These are phyloP conservation scores for Cotesia typhae DNA, from an alignment of 1,140 invertebrate species.

Conservation along the genomic window DNA sequence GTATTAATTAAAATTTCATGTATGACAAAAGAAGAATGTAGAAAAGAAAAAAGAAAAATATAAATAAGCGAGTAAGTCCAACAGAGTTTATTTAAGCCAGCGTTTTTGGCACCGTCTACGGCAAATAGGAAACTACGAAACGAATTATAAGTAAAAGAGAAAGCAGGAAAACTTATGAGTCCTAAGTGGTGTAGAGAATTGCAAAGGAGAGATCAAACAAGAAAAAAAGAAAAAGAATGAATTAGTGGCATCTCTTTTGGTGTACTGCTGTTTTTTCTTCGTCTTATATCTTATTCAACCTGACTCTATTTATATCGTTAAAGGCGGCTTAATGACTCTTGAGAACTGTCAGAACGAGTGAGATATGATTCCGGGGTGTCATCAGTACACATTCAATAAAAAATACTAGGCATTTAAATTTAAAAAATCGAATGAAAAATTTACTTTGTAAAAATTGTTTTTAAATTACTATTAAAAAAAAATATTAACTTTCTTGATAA, in stretches of 20 bases:
- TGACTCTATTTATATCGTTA: conserved; percentile 62
- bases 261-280: neutral
- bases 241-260: conserved; percentile 7
- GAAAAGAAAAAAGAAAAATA: conserved; percentile 32
- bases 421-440: neutral
- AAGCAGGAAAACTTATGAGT: conserved; percentile 36
- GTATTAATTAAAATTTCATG: conserved; percentile 2
- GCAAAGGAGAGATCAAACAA: conserved; percentile 33
- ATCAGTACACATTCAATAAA: conserved; percentile 32
- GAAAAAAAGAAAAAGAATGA: conserved; percentile 27
- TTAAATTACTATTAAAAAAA: too few relatives aligned
- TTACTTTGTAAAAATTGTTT: neutral
- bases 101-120: conserved; percentile 60
- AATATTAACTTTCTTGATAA: too few relatives aligned
- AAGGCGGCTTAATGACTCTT: conserved; percentile 62
- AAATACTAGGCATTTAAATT: conserved; percentile 16
- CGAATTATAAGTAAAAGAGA: conserved; percentile 37
- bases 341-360: conserved; percentile 57
- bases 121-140: conserved; percentile 52
- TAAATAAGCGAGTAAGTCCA: conserved; percentile 40
- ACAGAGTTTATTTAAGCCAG: conserved; percentile 34
- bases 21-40: neutral
- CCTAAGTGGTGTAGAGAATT: conserved; percentile 47
- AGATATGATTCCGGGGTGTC: conserved; percentile 53
- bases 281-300: conserved; percentile 34